Evolutionary conservation across 2,797 vertebrate species (phyloP).

Genomic region (Tinamus major): DNA sequence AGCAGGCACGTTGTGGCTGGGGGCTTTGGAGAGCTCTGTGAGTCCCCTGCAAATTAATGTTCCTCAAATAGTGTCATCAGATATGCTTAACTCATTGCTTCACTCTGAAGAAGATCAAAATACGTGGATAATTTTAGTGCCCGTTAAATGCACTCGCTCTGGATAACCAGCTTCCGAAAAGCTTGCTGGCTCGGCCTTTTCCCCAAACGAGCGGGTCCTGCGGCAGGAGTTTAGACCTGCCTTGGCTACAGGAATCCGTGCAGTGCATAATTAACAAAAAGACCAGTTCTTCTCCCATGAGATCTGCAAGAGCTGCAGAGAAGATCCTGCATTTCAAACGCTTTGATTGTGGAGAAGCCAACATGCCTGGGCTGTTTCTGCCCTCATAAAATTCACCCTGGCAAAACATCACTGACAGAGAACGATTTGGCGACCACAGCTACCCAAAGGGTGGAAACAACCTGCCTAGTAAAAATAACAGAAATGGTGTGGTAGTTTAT

Average conservation of each 20-base stretch:
- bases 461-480: not conserved
- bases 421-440: not conserved
- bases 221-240: not conserved
- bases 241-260: not conserved
- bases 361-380: not conserved
- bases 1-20: not conserved
- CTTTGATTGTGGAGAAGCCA: rapidly evolving
- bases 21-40: not conserved
- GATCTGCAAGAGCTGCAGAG: not conserved
- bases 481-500: not conserved
- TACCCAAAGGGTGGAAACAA: not conserved
- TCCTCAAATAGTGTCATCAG: not conserved
- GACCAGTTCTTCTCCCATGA: not conserved
- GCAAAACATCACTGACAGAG: not conserved
- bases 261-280: not conserved
- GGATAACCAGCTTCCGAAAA: not conserved
- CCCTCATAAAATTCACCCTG: not conserved
- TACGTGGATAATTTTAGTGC: not conserved
- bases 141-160: not conserved
- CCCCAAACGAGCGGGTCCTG: not conserved
- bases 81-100: not conserved
- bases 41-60: not conserved
- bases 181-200: not conserved
- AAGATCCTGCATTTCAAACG: not conserved
- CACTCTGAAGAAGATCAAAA: not conserved